These are phyloP conservation scores for Stenolophus ochropezus DNA, from an alignment of 2,888 invertebrate genomes.

Conservation along the genomic window DNA sequence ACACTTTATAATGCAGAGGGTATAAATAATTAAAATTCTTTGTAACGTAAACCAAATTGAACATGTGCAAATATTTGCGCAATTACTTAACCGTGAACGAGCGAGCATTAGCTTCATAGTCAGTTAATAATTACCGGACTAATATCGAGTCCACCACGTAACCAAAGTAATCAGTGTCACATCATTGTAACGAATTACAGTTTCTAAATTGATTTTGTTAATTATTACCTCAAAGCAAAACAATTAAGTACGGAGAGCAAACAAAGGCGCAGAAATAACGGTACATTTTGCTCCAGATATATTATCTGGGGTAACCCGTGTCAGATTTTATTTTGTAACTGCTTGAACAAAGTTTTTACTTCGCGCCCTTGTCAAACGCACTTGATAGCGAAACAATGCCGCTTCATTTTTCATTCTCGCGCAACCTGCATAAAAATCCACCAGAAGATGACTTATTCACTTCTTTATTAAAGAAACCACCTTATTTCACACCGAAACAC, in stretches of 20 bases:
- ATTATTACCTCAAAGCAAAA: conserved; percentile 37
- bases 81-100: not conserved
- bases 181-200: conserved; percentile 10
- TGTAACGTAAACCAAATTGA: not conserved
- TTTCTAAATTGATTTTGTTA: conserved; percentile 28
- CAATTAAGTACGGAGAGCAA: not conserved
- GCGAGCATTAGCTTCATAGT: not conserved
- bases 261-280: conserved; percentile 22
- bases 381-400: conserved; percentile 30
- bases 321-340: conserved; percentile 42
- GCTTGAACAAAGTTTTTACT: conserved; percentile 40
- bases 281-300: conserved; percentile 15
- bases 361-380: conserved; percentile 36
- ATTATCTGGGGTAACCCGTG: conserved; percentile 27
- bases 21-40: not conserved
- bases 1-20: too few relatives aligned
- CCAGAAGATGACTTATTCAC: not conserved
- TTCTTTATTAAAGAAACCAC: not conserved
- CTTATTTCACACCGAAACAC: too few relatives aligned
- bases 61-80: not conserved
- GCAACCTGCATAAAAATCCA: conserved; percentile 1
- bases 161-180: conserved; percentile 23
- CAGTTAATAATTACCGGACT: not conserved
- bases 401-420: conserved; percentile 9
- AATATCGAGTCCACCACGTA: not conserved